A percentile compares a stretch with the other conserved stretches of the same genome.
Evolutionary conservation across 2,113 vertebrate genomes (phyloP).

Genomic region (Axis porcinus): DNA sequence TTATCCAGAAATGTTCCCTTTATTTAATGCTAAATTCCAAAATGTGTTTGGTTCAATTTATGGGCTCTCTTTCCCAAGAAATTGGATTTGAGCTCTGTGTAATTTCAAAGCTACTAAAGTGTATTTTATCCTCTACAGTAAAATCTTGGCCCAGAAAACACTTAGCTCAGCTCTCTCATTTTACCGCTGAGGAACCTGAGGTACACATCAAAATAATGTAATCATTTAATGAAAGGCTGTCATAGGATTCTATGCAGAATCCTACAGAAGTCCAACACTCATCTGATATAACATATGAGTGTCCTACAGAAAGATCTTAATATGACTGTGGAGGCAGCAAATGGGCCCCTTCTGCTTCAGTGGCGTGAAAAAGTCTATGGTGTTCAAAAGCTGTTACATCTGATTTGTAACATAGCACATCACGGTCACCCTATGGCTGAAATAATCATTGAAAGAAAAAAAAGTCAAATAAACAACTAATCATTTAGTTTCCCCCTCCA

Average conservation of each 20-base stretch:
- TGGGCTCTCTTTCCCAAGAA: background rate
- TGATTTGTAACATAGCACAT: background rate
- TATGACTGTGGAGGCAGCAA: background rate
- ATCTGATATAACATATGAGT: background rate
- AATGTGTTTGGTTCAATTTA: background rate
- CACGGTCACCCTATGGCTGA: background rate
- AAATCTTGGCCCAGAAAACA: background rate
- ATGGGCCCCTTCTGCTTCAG: background rate
- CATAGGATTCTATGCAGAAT: background rate
- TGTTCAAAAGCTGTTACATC: background rate
- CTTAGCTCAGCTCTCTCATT: background rate
- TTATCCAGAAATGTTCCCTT: background rate
- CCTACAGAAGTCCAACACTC: background rate
- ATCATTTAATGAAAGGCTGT: background rate
- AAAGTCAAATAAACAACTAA: background rate
- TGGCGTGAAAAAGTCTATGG: background rate
- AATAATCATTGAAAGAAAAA: background rate
- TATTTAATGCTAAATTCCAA: background rate
- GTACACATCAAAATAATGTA: background rate
- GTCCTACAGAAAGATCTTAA: background rate
- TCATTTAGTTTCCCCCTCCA: background rate
- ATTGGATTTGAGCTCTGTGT: background rate
- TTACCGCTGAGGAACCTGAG: background rate
- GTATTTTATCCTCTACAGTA: background rate
- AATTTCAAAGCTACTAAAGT: background rate